Conservation (phyloP, 1,140 invertebrate species). For the Drosophila baimaii region DNA sequence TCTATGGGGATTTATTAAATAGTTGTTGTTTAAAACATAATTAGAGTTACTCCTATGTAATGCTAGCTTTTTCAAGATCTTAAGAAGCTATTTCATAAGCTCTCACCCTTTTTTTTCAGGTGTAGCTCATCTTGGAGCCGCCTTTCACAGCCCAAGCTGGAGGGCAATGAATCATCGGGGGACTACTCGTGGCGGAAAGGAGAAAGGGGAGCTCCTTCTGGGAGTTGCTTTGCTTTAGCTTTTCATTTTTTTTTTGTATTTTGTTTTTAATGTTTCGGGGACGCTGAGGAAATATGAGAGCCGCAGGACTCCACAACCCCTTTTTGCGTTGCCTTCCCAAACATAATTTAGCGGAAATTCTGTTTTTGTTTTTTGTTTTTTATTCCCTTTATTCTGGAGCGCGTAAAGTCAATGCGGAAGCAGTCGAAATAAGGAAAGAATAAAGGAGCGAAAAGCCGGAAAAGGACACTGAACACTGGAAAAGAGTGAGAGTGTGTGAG, state of each 20-base stretch:
- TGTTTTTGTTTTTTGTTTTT: slow-evolving; percentile 2
- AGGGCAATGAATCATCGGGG: slow-evolving; percentile 15
- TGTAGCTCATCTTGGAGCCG: neutral
- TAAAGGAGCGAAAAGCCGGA: slow-evolving; percentile 1
- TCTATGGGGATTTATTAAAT: no score
- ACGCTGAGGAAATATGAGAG: slow-evolving; percentile 8
- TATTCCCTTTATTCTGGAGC: neutral
- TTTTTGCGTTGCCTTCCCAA: neutral
- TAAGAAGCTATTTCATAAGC: neutral
- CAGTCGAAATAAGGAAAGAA: slow-evolving; percentile 7
- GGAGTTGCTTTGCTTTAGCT: slow-evolving; percentile 4
- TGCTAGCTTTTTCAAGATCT: neutral
- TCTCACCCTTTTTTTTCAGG: neutral
- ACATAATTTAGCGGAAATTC: slow-evolving; percentile 37
- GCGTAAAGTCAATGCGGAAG: slow-evolving; percentile 26
- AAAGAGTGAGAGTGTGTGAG: neutral
- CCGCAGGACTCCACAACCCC: slow-evolving; percentile 9
- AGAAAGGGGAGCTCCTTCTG: neutral
- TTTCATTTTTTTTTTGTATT: neutral
- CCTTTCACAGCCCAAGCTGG: neutral
- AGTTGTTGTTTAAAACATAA: no score
- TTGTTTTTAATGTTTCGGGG: neutral
- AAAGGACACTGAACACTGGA: neutral
- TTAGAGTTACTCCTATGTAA: neutral
- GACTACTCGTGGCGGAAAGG: neutral